phyloP scores from a whole-genome alignment of 1,140 invertebrate species.

The Thaumatotibia leucotreta region DNA sequence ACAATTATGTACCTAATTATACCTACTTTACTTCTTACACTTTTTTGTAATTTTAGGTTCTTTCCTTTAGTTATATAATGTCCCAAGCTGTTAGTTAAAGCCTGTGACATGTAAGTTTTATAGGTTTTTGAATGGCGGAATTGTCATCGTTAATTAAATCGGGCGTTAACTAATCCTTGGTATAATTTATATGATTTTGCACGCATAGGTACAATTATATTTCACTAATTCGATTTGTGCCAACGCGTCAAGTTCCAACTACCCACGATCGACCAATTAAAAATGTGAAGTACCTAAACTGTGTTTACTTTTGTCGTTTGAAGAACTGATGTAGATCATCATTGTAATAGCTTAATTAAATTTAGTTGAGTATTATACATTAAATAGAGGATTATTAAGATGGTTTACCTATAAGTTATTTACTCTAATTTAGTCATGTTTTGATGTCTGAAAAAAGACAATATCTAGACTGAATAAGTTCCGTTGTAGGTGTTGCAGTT shows the following conservation, averaged over 20 bases:
- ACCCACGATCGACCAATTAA: constrained; percentile 23
- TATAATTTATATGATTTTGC: neutral
- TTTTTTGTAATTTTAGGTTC: neutral
- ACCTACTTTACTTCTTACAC: neutral
- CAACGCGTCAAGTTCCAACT: neutral
- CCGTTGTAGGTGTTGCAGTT: constrained; percentile 39
- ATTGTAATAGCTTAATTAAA: constrained; percentile 42
- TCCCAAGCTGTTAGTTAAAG: neutral
- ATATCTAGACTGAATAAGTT: constrained; percentile 69
- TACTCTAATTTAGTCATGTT: constrained; percentile 56
- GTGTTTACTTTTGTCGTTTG: constrained; percentile 18
- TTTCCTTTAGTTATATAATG: neutral
- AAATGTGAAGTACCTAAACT: constrained; percentile 14
- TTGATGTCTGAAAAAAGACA: constrained; percentile 59
- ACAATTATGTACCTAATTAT: neutral
- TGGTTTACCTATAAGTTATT: constrained; percentile 45
- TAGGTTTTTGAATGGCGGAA: neutral
- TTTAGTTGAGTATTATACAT: constrained; percentile 59
- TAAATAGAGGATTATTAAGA: constrained; percentile 39
- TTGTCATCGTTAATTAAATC: neutral
- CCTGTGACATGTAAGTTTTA: neutral
- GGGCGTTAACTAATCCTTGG: neutral
- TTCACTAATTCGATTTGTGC: neutral
- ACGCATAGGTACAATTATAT: neutral
- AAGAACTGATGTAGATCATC: constrained; percentile 41